Conservation (phyloP, 2,888 invertebrate species). For the Tromatobia lineatoria region DNA sequence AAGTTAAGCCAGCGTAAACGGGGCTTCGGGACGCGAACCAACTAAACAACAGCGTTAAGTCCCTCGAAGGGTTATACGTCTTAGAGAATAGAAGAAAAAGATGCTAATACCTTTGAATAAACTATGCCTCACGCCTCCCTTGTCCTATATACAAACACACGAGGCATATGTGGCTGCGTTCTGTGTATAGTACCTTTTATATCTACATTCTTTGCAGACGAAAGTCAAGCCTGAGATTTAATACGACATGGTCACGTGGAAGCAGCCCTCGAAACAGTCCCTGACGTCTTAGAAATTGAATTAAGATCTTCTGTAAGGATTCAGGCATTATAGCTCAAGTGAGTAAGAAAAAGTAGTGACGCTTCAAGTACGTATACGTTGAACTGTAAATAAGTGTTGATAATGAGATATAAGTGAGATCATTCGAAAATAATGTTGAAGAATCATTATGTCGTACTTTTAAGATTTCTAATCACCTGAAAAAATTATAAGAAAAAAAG, state of each 20-base stretch:
- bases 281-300: constrained; percentile 59
- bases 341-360: neutral
- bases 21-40: constrained; percentile 59
- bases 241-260: neutral
- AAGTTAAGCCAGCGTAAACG: constrained; percentile 65
- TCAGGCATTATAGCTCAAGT: constrained; percentile 26
- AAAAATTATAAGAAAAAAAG: too few species aligned
- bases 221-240: neutral
- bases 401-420: neutral
- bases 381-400: neutral
- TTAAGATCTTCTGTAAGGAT: constrained; percentile 63
- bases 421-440: neutral
- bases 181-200: neutral
- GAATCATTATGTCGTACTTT: neutral
- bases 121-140: neutral
- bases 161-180: too few species aligned
- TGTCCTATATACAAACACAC: neutral
- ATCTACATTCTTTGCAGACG: neutral
- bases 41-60: constrained; percentile 49
- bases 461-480: too few species aligned
- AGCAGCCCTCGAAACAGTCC: constrained; percentile 36
- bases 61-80: constrained; percentile 6
- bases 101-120: neutral
- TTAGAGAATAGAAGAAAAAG: constrained; percentile 1
- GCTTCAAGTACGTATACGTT: neutral